Evolutionary conservation across 2,888 invertebrate species (phyloP), one percentile per base, ranked within the genome.

Genomic region (Orchesella flavescens): DNA sequence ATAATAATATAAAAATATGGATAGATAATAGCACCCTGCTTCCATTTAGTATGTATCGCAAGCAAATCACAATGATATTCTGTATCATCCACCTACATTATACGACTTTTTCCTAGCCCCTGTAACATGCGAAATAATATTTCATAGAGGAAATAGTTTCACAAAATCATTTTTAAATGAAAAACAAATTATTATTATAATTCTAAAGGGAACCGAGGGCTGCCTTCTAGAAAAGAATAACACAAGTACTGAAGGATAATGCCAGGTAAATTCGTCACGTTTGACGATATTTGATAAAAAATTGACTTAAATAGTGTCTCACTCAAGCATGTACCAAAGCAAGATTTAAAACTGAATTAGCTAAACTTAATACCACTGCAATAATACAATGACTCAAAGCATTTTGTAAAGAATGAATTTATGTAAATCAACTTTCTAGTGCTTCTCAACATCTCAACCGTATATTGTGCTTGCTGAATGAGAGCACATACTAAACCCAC

Each of bases 111-210:
- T 65, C 34, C 34, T 53, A 65, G 17, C 75, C 65, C 75, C 75
- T 65, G 75, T 75, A 75, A 75, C 75, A 75, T 75, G 75, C 53
- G 44, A 53, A 17, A 66, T 23, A 44, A 17, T 65, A 49, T 34
- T 34, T 7, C 3, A 2, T 34, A 34, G 34, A 34, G 34, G 34
- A 34, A 34, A 7, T 34, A 34, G 7, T 34, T 34, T 34, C 34
- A 34, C 34, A 34, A 34, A 34, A 34, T 2, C 7, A 34, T 34
- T 34, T 34, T 34, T 34, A 4, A 34, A 7, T 34, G 34, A 34
- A 34, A 34, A 2, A 34, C n/a, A n/a, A n/a, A n/a, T n/a, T n/a
- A n/a, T 49, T 68, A 24, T 24, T 34, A 55, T 17, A 3, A 55
- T 53, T 53, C 13, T 4, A 69, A 49, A 49, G 15, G 5, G n/a